Base-by-base conservation (phyloP, 53 echinoderm and acorn worm genomes). In the Stichopus horrens region DNA sequence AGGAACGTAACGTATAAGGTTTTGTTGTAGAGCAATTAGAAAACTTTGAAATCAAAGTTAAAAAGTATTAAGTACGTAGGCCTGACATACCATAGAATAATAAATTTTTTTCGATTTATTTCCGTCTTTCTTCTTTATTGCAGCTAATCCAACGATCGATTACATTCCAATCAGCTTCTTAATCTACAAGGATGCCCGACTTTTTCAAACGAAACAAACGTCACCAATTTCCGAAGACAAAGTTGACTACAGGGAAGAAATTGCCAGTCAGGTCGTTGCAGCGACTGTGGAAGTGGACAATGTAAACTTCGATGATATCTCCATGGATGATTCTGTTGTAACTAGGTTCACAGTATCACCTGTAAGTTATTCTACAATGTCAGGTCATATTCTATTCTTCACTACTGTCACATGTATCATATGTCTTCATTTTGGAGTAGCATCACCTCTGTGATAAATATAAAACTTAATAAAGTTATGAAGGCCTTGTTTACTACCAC, bases 181-280 rank as follows among this genome's bases (percentile, higher is more conserved):
- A 5, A 85, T 85, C 22, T 85, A 85, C 85, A 85, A 85, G 68
- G 67, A 85, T 67, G 11, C 63, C 8, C 57, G 65, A 11, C 85
- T 85, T 14, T 85, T 85, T 67, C 85, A 67, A 66, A 85, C 85
- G 18, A 67, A 10, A 21, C n/a, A 57, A 21, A n/a, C 57, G 8
- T 8, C 19, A 16, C 5, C 7, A 16, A 71, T 4, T 16, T 37
- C 37, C 0, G 71, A 13, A 7, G n/a, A 4, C 7, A 71, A 13
- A 10, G 6, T 58, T 18, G 58, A 11, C 7, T 23, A 63, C 85
- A 59, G 85, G 11, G 66, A 85, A 13, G 67, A 63, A 59, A 85
- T 85, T 63, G 60, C 52, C 11, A 85, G 85, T 6, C 85, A 85
- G 37, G 85, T 85, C 5, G 52, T 85, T 5, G 20, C 85, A 14